Evolutionary conservation across 2,888 invertebrate species (phyloP), one percentile per base, ranked within the genome.

Genomic region (Noctua janthina): DNA sequence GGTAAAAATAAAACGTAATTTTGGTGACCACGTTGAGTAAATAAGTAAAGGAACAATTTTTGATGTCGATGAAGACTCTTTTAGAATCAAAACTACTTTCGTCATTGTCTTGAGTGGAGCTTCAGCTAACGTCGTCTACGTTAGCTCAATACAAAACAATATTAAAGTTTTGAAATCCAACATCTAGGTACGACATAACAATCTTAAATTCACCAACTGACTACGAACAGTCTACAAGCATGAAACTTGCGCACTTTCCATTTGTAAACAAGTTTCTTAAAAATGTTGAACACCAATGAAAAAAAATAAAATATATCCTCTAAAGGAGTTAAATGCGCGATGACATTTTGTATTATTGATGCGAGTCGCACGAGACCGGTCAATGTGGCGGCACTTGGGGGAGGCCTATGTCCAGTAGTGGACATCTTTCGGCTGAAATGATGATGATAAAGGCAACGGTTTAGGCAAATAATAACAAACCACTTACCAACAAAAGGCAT

Each of bases 401-500:
- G 35, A 39, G 35, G 35, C 35, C 35, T 39, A 3, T 39, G 35
- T 39, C 35, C 35, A 39, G 35, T 2, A 39, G 35, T 39, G 35
- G 35, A 39, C 35, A 2, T 39, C 35, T 39, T 39, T 39, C 35
- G 35, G 1, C 35, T 39, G 35, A 39, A 39, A 39, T 39, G 35
- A 39, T 39, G 35, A 39, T 39, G 35, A 39, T 39, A 43, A 43
- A 7, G 43, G 43, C 10, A 43, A 8, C 43, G 43, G 8, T 43
- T 46, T 46, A 46, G 46, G 10, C 10, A 46, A 8, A 46, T 46
- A 46, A 10, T 46, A 46, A 46, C 8, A 46, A 46, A 46, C 8
- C 46, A 46, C 82, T 73, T 73, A 85, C 84, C 87, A 67, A 85
- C n/a, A 73, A 85, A 85, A 39, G 87, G 87, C 87, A 85, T 87